Evolutionary conservation across 1,140 invertebrate genomes (phyloP), one percentile per base, ranked within the genome.

Genomic region (Alviniconcha marisindica): DNA sequence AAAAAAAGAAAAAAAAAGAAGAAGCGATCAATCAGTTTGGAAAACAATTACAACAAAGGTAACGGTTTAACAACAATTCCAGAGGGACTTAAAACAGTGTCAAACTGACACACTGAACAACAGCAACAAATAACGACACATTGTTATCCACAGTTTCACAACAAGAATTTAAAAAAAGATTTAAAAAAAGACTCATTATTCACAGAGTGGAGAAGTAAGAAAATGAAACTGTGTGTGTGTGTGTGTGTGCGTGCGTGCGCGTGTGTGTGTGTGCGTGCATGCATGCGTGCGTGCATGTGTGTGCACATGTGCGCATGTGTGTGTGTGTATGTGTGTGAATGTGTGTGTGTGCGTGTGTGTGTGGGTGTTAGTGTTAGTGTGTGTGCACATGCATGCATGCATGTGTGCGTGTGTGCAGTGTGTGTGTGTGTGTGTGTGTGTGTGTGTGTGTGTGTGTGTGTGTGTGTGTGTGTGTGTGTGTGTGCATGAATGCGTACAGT

Each of bases 361-460:
- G 60, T 66, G 51, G 51, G 51, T 54, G 51, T 54, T 12, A 14
- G 51, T 54, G 51, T 54, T 12, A 14, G 51, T 54, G 51, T 54
- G 51, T 54, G 51, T 54, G 51, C 24, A 24, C 24, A 24, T 54
- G 51, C 24, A 24, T 54, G 51, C 24, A 24, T 54, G 51, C 24
- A 24, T 54, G 51, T 54, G 51, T 54, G 51, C 24, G 51, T 54
- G 51, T 54, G 51, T 54, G 51, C 24, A 24, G 12, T 12, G 12
- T 12, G 12, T 66, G 60, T 66, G 60, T 66, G 60, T 66, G 60
- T 66, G 60, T 66, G 60, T 66, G 60, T 66, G 60, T 66, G 60
- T 66, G 60, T 66, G 60, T 66, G 60, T 66, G 60, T 66, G 60
- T 66, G 60, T 66, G 60, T 66, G 60, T 66, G 60, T 66, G 60